These are phyloP conservation scores for Chelonia mydas DNA, from an alignment of 2,797 vertebrate species.

Conservation along the genomic window DNA sequence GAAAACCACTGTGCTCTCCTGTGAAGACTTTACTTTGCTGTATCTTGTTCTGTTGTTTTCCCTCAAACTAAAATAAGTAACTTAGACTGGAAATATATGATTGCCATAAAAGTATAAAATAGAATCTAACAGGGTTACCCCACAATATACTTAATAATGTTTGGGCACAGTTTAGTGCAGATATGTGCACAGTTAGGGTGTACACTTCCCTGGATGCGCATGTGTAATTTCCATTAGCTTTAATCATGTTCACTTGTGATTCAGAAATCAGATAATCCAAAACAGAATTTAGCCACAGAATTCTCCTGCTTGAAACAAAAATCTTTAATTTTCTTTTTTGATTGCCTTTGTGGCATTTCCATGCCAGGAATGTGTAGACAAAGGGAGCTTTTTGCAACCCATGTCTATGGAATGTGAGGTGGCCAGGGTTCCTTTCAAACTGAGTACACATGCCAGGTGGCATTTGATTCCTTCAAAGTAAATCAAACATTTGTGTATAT, in stretches of 20 bases:
- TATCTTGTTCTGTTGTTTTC: background rate
- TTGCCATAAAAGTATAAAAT: background rate
- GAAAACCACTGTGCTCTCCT: background rate
- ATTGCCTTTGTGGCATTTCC: background rate
- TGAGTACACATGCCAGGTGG: background rate
- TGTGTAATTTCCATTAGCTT: background rate
- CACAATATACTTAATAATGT: background rate
- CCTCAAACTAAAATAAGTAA: constrained; percentile 13
- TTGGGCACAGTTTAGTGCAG: background rate
- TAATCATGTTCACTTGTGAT: background rate
- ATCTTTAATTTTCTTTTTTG: background rate
- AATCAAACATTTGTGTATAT: constrained; percentile 7
- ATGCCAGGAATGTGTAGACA: background rate
- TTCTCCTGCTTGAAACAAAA: background rate
- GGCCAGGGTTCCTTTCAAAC: background rate
- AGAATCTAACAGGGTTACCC: background rate
- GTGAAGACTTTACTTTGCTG: background rate
- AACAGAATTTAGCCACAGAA: background rate
- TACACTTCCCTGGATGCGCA: background rate
- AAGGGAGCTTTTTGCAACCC: background rate
- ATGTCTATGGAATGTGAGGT: background rate
- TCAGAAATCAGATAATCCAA: background rate
- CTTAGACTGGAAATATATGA: fast-evolving
- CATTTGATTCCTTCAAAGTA: background rate
- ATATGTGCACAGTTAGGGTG: background rate